Conservation (phyloP, 2,888 invertebrate genomes). For the Xestoiulus laeticollis region DNA sequence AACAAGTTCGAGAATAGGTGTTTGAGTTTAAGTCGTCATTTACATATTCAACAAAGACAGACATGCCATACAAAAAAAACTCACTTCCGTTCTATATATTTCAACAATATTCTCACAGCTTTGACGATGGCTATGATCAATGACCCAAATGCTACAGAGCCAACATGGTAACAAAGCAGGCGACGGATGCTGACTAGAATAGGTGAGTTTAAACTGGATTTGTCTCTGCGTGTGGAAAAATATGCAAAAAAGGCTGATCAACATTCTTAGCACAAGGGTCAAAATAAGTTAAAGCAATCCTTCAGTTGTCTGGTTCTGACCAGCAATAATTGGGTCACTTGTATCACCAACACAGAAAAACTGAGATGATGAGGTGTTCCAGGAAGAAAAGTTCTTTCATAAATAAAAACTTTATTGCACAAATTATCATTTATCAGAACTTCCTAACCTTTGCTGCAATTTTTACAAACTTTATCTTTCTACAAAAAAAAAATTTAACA, state of each 20-base stretch:
- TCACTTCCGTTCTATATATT: constrained; percentile 67
- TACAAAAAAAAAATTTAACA: too few relatives aligned
- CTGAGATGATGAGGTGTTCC: too few relatives aligned
- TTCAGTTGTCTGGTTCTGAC: background rate
- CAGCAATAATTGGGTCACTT: background rate
- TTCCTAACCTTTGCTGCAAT: too few relatives aligned
- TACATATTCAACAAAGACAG: constrained; percentile 56
- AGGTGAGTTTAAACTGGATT: constrained; percentile 65
- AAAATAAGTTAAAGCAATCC: background rate
- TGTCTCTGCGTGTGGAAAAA: constrained; percentile 65
- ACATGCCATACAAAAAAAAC: too few relatives aligned
- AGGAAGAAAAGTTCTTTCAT: too few relatives aligned
- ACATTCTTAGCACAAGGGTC: background rate
- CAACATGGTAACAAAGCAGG: constrained; percentile 75
- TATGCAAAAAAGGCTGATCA: too few relatives aligned
- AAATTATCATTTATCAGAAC: too few relatives aligned
- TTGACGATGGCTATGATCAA: constrained; percentile 77
- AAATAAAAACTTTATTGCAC: too few relatives aligned
- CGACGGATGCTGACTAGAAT: constrained; percentile 67
- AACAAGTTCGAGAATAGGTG: too few relatives aligned
- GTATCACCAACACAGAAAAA: too few relatives aligned
- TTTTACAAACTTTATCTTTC: too few relatives aligned
- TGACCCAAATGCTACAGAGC: constrained; percentile 80
- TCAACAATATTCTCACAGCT: constrained; percentile 69
- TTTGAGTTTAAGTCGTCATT: background rate